phyloP scores from a whole-genome alignment of 1,140 invertebrate genomes.

The Bemisia tabaci region DNA sequence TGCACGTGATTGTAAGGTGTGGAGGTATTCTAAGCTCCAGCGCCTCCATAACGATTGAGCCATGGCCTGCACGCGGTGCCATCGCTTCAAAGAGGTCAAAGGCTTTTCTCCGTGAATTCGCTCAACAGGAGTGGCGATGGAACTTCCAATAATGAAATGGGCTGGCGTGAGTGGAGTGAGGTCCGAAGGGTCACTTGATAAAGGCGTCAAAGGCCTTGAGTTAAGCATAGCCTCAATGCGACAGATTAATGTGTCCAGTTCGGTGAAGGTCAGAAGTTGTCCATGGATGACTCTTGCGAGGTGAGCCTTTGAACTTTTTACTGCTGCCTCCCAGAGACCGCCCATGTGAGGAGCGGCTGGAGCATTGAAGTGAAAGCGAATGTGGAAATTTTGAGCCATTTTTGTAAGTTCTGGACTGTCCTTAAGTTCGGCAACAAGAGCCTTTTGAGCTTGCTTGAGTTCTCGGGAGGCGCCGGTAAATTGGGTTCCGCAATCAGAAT shows the following conservation, averaged over 20 bases:
- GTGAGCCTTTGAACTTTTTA: no score
- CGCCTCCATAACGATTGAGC: conserved; percentile 26
- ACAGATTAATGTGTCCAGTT: conserved; percentile 24
- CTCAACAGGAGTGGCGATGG: conserved; percentile 26
- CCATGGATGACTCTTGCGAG: no score
- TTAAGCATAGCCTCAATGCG: conserved; percentile 26
- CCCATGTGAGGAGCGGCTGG: no score
- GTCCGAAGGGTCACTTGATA: conserved; percentile 22
- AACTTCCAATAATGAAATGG: conserved; percentile 24
- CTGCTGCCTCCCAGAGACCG: no score
- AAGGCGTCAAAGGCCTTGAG: conserved; percentile 19
- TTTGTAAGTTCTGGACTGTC: no score
- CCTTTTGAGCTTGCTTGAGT: no score
- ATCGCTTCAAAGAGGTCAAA: conserved; percentile 1
- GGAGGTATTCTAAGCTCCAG: conserved; percentile 16
- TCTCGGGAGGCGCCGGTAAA: no score
- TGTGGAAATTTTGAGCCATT: no score
- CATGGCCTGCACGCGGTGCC: conserved; percentile 21
- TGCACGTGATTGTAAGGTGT: conserved; percentile 6
- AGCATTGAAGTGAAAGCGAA: no score
- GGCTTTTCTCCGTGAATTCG: neutral
- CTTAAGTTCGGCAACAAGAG: no score
- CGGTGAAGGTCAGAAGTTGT: conserved; percentile 22
- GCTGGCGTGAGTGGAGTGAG: conserved; percentile 20
- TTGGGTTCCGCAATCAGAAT: no score